Conservation (phyloP, 2,888 invertebrate species). For the Philhelius pedissequus region DNA sequence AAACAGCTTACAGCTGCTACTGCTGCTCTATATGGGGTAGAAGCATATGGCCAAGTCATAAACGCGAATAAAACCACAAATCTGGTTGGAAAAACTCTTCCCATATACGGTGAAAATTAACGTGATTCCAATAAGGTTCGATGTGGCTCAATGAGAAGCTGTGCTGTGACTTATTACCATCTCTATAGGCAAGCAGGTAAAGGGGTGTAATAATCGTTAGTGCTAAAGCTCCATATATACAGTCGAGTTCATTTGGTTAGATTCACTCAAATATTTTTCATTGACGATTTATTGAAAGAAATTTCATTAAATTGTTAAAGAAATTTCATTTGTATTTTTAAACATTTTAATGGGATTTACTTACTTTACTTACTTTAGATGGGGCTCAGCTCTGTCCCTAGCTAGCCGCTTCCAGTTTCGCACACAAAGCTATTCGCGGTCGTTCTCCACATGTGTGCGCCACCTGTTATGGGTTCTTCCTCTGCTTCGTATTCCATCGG, state of each 20-base stretch:
- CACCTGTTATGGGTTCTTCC: no score
- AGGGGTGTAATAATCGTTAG: neutral
- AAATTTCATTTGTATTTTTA: no score
- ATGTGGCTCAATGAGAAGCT: constrained; percentile 49
- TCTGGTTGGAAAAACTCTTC: constrained; percentile 73
- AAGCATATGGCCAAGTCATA: constrained; percentile 57
- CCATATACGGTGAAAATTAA: constrained; percentile 76
- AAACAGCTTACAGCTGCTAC: constrained; percentile 18
- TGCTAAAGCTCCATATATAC: neutral
- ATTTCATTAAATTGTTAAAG: no score
- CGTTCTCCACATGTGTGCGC: no score
- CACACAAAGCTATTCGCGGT: no score
- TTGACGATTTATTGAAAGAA: no score
- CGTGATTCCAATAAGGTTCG: constrained; percentile 68
- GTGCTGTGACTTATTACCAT: constrained; percentile 5
- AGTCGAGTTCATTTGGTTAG: neutral
- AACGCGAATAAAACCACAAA: constrained; percentile 60
- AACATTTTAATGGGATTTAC: no score
- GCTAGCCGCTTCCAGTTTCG: no score
- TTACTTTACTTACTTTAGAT: no score
- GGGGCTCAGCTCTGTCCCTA: no score
- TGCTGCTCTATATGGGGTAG: constrained; percentile 17
- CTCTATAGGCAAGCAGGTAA: neutral
- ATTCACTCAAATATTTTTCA: neutral
- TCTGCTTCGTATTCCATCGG: no score